These are phyloP conservation scores for Megastigmus dorsalis DNA, from an alignment of 2,888 invertebrate genomes.

Conservation along the genomic window DNA sequence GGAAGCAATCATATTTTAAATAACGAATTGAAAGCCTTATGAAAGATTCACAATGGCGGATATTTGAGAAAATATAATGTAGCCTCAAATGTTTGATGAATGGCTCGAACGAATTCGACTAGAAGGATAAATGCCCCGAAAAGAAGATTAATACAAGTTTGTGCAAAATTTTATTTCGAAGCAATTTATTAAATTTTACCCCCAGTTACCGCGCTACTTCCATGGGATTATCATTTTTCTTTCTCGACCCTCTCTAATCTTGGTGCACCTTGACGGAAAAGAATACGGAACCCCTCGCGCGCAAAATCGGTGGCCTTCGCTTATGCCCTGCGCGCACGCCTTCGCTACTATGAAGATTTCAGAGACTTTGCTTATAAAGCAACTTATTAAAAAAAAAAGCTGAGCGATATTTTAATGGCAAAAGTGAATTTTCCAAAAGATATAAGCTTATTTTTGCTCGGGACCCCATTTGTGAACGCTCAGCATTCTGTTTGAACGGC, in stretches of 20 bases:
- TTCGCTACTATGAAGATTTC: too few relatives aligned
- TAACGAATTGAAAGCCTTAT: too few relatives aligned
- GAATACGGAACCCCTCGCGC: not conserved
- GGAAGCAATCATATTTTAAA: too few relatives aligned
- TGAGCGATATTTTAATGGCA: not conserved
- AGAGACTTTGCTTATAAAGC: not conserved
- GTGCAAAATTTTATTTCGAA: not conserved
- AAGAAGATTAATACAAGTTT: slow-evolving; percentile 1
- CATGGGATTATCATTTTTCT: slow-evolving; percentile 15
- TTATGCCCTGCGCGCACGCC: not conserved
- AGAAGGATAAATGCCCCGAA: not conserved
- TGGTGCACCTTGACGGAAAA: too few relatives aligned
- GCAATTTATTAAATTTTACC: slow-evolving; percentile 10
- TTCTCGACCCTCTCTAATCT: not conserved
- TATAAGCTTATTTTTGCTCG: too few relatives aligned
- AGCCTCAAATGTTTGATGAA: too few relatives aligned
- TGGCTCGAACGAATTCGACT: not conserved
- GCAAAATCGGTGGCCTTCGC: too few relatives aligned
- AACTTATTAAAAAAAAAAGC: not conserved
- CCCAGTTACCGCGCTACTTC: not conserved
- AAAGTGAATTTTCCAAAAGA: too few relatives aligned
- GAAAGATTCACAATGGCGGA: too few relatives aligned
- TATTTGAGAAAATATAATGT: too few relatives aligned
- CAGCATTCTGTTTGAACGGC: too few relatives aligned
- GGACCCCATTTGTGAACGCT: too few relatives aligned